These are phyloP conservation scores for Notarius lentiginosus DNA, from an alignment of 2,113 vertebrate genomes.

Conservation along the genomic window DNA sequence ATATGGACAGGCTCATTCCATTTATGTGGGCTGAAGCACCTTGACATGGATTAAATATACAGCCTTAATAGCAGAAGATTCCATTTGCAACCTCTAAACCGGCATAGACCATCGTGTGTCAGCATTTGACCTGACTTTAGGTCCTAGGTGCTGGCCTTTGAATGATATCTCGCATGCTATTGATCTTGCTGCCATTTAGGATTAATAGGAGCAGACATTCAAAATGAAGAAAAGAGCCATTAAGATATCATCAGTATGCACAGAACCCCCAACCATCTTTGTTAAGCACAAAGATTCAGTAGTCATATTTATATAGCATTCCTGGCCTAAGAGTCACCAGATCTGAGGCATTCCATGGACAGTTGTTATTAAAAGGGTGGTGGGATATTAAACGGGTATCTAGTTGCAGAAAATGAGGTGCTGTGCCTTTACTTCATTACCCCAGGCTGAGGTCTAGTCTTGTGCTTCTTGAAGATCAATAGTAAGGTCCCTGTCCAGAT, in stretches of 20 bases:
- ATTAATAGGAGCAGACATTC: slow-evolving; percentile 75
- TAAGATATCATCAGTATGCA: slow-evolving; percentile 60
- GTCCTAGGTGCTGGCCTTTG: slow-evolving; percentile 65
- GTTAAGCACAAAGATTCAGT: slow-evolving; percentile 43
- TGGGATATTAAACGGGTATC: slow-evolving; percentile 42
- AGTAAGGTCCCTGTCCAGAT: slow-evolving; percentile 73
- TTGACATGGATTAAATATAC: slow-evolving; percentile 54
- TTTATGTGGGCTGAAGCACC: slow-evolving; percentile 26
- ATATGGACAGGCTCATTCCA: slow-evolving; percentile 32
- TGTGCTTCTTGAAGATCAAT: slow-evolving; percentile 67
- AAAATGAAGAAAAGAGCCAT: slow-evolving; percentile 70
- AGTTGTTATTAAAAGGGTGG: slow-evolving; percentile 58
- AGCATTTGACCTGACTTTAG: slow-evolving; percentile 66
- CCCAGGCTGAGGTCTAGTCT: slow-evolving; percentile 52
- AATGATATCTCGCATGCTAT: slow-evolving; percentile 51
- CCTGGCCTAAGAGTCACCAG: slow-evolving; percentile 44
- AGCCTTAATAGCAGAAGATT: slow-evolving; percentile 58
- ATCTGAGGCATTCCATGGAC: slow-evolving; percentile 48
- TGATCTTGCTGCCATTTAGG: slow-evolving; percentile 60
- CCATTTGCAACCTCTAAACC: slow-evolving; percentile 63
- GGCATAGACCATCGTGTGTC: slow-evolving; percentile 65
- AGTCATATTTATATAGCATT: slow-evolving; percentile 60
- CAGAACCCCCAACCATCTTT: slow-evolving; percentile 45
- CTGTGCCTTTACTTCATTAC: slow-evolving; percentile 36
- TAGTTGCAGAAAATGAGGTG: slow-evolving; percentile 51